Percentiles rank a stretch among this genome's conserved stretches.
These are phyloP conservation scores for Macaca mulatta DNA, from an alignment of 2,113 vertebrate species.

Conservation along the genomic window DNA sequence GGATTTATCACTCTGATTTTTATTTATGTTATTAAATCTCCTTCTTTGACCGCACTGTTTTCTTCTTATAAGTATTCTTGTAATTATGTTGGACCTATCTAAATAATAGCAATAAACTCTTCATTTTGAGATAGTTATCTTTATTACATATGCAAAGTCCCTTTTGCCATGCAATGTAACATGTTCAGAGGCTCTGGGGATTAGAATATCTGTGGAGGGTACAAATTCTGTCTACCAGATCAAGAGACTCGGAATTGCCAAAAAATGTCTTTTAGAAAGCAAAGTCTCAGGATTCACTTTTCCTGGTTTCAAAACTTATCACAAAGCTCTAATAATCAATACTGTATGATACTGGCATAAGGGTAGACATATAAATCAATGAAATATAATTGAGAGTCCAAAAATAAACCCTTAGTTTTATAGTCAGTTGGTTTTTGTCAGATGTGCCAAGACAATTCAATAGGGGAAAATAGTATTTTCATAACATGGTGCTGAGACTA, in stretches of 20 bases:
- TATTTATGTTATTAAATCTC: not conserved
- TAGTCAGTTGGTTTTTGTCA: not conserved
- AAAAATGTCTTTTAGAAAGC: not conserved
- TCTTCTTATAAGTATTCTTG: not conserved
- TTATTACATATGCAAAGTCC: not conserved
- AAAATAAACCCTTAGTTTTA: not conserved
- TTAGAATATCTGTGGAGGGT: not conserved
- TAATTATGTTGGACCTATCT: not conserved
- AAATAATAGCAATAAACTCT: not conserved
- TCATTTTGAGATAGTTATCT: not conserved
- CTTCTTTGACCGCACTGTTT: not conserved
- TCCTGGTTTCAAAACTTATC: not conserved
- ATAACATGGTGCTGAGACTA: not conserved
- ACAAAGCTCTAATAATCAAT: not conserved
- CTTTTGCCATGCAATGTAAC: too few relatives aligned
- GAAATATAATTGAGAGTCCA: not conserved
- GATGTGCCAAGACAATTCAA: not conserved
- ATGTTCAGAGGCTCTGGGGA: not conserved
- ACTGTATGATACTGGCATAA: not conserved
- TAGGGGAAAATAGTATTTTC: not conserved
- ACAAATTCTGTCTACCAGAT: not conserved
- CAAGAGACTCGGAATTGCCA: not conserved
- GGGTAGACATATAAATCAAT: not conserved
- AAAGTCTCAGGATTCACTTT: not conserved
- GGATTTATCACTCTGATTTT: not conserved